Evolutionary conservation across 2,888 invertebrate species (phyloP).

Genomic region (Nephrotoma guestfalica): DNA sequence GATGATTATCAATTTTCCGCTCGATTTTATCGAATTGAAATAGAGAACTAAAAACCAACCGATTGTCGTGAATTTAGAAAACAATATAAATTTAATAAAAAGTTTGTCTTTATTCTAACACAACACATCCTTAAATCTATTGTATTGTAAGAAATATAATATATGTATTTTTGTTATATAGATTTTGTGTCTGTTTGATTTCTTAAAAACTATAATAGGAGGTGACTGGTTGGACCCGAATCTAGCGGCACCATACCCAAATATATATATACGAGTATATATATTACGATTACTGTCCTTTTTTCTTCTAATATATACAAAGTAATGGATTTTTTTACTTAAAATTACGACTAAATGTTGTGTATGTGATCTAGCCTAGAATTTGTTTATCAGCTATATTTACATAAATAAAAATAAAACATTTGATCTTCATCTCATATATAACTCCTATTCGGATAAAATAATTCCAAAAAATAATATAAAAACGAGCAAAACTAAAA

Average conservation of each 20-base stretch:
- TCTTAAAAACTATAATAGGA: not conserved
- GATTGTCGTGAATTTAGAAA: not conserved
- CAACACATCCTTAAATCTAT: not conserved
- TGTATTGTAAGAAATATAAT: not conserved
- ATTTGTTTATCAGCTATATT: not conserved
- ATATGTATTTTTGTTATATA: not conserved
- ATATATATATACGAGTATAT: not conserved
- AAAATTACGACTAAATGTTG: not conserved
- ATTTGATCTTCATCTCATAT: not conserved
- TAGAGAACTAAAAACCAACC: not conserved
- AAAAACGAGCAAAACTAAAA: not conserved
- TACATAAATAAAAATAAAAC: not conserved
- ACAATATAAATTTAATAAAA: not conserved
- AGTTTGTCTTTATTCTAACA: not conserved
- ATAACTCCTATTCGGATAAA: not conserved
- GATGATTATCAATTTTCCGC: not conserved
- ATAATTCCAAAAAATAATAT: not conserved
- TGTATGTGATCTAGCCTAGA: not conserved
- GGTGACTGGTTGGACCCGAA: not conserved
- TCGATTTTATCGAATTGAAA: not conserved
- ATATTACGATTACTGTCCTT: not conserved
- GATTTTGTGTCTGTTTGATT: not conserved
- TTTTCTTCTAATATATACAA: not conserved
- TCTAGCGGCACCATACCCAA: not conserved
- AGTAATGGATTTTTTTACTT: not conserved